phyloP scores from a whole-genome alignment of 2,797 vertebrate species.

The Hyperoplus immaculatus region DNA sequence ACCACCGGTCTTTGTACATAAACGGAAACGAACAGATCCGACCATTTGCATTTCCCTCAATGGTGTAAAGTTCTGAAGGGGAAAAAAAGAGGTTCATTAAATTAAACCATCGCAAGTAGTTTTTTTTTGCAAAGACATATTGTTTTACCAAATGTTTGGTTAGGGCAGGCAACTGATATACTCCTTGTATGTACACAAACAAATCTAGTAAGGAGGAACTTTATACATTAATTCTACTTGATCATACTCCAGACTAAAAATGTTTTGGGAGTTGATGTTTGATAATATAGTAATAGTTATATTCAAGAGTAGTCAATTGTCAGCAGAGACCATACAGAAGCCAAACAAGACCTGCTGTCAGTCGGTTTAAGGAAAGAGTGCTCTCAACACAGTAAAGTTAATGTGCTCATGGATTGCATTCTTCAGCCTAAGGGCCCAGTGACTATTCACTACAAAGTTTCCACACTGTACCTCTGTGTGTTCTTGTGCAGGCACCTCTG shows the following conservation, averaged over 20 bases:
- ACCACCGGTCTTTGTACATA: slow-evolving; percentile 89
- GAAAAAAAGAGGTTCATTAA: neutral
- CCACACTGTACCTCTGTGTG: slow-evolving; percentile 90
- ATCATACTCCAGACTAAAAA: neutral
- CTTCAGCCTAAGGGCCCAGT: neutral
- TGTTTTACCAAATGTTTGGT: neutral
- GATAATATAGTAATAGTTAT: neutral
- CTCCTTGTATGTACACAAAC: neutral
- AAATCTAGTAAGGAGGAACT: neutral
- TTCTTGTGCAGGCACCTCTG: slow-evolving; percentile 89
- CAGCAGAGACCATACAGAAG: neutral
- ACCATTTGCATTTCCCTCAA: slow-evolving; percentile 91
- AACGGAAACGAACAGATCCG: slow-evolving; percentile 94
- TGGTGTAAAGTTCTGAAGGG: slow-evolving; percentile 88
- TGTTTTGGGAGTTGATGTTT: neutral
- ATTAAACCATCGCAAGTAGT: neutral
- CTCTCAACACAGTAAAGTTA: neutral
- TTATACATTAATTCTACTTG: neutral
- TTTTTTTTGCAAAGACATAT: neutral
- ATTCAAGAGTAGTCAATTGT: no score
- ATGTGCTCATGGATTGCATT: neutral
- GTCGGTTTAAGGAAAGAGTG: neutral
- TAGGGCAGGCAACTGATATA: neutral
- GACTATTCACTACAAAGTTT: neutral
- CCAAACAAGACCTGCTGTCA: neutral